Percentiles rank a stretch among this genome's conserved stretches.
phyloP scores from a whole-genome alignment of 2,113 vertebrate genomes.

The Xenopus borealis region DNA sequence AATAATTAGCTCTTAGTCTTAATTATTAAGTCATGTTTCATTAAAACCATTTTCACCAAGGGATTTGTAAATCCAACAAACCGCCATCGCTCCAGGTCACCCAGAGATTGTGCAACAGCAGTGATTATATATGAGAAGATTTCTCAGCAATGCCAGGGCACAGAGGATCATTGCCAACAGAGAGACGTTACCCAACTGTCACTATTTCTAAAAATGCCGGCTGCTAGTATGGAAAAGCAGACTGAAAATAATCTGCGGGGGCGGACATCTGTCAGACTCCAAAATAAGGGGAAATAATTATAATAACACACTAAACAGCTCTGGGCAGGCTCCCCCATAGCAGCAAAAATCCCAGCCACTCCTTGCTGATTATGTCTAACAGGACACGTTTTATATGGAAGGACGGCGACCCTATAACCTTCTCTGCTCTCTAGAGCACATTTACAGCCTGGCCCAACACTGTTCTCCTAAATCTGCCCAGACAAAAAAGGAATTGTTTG shows the following conservation, averaged over 20 bases:
- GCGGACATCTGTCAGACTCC: too few relatives aligned
- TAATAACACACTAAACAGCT: too few relatives aligned
- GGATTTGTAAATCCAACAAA: slow-evolving; percentile 1
- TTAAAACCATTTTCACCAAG: neutral
- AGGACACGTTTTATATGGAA: too few relatives aligned
- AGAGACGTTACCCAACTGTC: neutral
- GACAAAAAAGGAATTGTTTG: too few relatives aligned
- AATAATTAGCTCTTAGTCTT: slow-evolving; percentile 29
- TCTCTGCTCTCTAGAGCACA: too few relatives aligned
- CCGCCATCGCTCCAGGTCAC: too few relatives aligned
- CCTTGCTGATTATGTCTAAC: too few relatives aligned
- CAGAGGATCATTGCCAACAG: neutral
- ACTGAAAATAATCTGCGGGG: neutral
- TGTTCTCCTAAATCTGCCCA: neutral
- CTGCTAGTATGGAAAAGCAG: neutral
- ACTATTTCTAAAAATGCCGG: neutral
- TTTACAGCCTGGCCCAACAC: neutral
- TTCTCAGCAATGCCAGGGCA: neutral
- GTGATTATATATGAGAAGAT: neutral
- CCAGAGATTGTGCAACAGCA: neutral
- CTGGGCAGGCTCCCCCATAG: too few relatives aligned
- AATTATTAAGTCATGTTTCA: slow-evolving; percentile 32
- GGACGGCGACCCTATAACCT: too few relatives aligned
- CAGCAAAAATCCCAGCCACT: too few relatives aligned
- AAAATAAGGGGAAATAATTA: too few relatives aligned